Base-by-base conservation (phyloP, 2,888 invertebrate species). In the Drosophila sordidula region DNA sequence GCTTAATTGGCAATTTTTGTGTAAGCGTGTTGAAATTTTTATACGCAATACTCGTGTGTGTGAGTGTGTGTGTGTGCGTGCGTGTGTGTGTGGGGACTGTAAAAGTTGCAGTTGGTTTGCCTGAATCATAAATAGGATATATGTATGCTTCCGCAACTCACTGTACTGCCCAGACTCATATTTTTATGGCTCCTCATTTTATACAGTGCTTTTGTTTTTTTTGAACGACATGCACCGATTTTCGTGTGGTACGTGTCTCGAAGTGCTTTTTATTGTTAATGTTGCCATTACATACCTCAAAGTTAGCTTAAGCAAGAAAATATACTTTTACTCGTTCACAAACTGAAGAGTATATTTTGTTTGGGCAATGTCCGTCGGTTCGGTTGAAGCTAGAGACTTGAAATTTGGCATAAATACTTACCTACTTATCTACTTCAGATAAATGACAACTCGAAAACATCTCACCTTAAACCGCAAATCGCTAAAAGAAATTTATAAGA, bases 1-100 rank as follows among this genome's bases (percentile, higher is more conserved):
- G 75, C 80, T 86, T 86, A 88, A 86, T 86, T 86, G 86, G 86
- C 81, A 78, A 88, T 86, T 87, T 87, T 82, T 75, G 76, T 80
- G 82, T 75, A 72, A 77, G 87, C 81, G 75, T 86, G 84, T 75
- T 75, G 75, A 79, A 83, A 79, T 74, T 77, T 84, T 84, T 79
- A 82, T 79, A 70, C 44, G 14, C 52, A 22, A 18, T n/a, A 57
- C 51, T 18, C 25, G 25, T 45, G 44, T 42, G 34, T 42, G 14
- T 22, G 12, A 9, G 29, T 6, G 38, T 63, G 36, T 62, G 29
- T 38, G 29, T 46, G 32, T 46, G 14, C 38, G n/a, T 22, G n/a
- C 4, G 36, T 63, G 26, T 38, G 32, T 41, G 29, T 59, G 41
- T 46, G 14, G 8, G 16, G 55, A 45, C 58, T 77, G 73, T 68